Evolutionary conservation across 2,888 invertebrate species (phyloP).

Genomic region (Acanthosepion esculentum): DNA sequence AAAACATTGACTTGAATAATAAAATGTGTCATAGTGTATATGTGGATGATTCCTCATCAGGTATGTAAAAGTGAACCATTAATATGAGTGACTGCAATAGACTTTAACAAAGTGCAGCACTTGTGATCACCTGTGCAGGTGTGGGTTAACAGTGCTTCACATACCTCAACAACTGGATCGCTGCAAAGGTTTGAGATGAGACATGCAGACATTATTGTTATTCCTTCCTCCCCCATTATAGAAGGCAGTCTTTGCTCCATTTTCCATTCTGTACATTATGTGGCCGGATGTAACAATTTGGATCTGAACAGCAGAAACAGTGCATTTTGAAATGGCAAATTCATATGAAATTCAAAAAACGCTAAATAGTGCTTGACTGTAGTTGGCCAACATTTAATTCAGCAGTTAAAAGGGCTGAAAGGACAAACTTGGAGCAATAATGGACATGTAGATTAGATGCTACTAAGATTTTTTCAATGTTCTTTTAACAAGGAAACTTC

Average conservation of each 20-base stretch:
- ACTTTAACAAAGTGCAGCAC: not conserved
- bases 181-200: slow-evolving; percentile 44
- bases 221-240: slow-evolving; percentile 47
- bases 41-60: not conserved
- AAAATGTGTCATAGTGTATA: too few species aligned
- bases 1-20: too few species aligned
- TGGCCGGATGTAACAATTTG: slow-evolving; percentile 47
- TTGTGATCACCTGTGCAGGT: slow-evolving; percentile 33
- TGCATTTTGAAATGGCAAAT: not conserved
- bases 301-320: slow-evolving; percentile 47
- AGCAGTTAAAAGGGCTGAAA: not conserved
- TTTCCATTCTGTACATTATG: slow-evolving; percentile 47
- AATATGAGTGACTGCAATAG: not conserved
- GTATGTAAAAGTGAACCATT: not conserved
- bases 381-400: not conserved
- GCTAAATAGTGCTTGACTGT: not conserved
- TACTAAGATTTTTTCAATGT: not conserved
- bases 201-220: slow-evolving; percentile 44
- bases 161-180: slow-evolving; percentile 47
- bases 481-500: not conserved
- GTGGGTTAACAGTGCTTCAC: not conserved
- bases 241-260: slow-evolving; percentile 47
- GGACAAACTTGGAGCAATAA: not conserved
- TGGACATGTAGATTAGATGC: too few species aligned
- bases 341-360: not conserved